Evolutionary conservation across 2,797 vertebrate species (phyloP), one percentile per base, ranked within the genome.

Genomic region (Xenopus petersii): DNA sequence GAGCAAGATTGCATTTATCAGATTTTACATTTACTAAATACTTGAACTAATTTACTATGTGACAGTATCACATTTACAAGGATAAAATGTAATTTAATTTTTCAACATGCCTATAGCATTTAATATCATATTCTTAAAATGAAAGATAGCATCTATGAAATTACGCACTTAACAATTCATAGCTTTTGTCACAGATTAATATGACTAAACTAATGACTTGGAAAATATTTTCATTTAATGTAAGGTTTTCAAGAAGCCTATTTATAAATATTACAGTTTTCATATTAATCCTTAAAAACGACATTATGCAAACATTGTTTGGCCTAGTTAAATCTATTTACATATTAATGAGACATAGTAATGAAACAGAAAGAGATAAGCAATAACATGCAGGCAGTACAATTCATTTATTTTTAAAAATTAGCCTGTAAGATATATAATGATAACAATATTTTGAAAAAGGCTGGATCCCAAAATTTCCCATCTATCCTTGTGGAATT

Each of bases 321-420:
- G 89, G 90, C 88, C 89, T 90, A 91, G 91, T 91, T 91, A 87
- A 83, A 88, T 54, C 86, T 10, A 90, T 91, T 90, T 91, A 84
- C 89, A 91, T 91, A 87, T 79, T 91, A 90, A 91, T 90, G 80
- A 89, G 84, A 85, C 84, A 88, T 83, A 87, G 77, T 91, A 91
- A 91, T 90, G 80, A 88, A 84, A 84, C 84, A 88, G 83, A 88
- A 88, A 83, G 74, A 83, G 84, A 89, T 89, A 91, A 91, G 87
- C 74, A 87, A 84, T 86, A 86, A 81, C 82, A 85, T 77, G 54
- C 9, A 42, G 5, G 5, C 36, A 42, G 5, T 42, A 42, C 4
- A 7, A 42, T 51, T 51, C 4, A 51, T 51, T 51, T 51, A 51
- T 51, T 30, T 51, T 56, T 17, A 13, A 56, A 56, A 56, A 16